These are phyloP conservation scores for Epinephelus lanceolatus DNA, from an alignment of 2,113 vertebrate genomes.

Conservation along the genomic window DNA sequence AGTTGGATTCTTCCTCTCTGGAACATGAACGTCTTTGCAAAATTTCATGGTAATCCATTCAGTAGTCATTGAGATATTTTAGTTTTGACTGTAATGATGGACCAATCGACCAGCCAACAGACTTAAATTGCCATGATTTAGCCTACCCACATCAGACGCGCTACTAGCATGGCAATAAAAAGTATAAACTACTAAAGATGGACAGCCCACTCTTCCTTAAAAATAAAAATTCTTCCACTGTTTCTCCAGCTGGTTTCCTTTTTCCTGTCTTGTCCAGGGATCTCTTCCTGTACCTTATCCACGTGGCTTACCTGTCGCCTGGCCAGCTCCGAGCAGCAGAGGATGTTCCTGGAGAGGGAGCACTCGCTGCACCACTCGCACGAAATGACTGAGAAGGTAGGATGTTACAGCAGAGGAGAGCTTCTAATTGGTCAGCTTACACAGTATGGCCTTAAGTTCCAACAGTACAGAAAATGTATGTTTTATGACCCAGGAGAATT, in stretches of 20 bases:
- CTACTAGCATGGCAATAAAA: background rate
- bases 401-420: background rate
- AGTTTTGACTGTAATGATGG: background rate
- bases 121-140: background rate
- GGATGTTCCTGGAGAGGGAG: constrained; percentile 98
- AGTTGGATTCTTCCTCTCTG: background rate
- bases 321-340: constrained; percentile 97
- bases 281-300: constrained; percentile 95
- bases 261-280: constrained; percentile 76
- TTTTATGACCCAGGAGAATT: background rate
- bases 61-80: background rate
- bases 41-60: background rate
- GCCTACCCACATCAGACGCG: no score
- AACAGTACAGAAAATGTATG: background rate
- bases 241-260: constrained; percentile 1
- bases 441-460: background rate
- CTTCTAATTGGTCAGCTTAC: background rate
- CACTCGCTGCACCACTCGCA: constrained; percentile 98
- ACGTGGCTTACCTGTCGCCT: constrained; percentile 98
- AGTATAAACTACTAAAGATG: background rate
- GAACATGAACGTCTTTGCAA: background rate
- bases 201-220: background rate
- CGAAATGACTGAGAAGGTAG: constrained; percentile 97
- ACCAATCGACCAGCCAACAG: background rate
- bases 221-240: background rate